These are phyloP conservation scores for Rhaphigaster nebulosa DNA, from an alignment of 2,888 invertebrate species.

Conservation along the genomic window DNA sequence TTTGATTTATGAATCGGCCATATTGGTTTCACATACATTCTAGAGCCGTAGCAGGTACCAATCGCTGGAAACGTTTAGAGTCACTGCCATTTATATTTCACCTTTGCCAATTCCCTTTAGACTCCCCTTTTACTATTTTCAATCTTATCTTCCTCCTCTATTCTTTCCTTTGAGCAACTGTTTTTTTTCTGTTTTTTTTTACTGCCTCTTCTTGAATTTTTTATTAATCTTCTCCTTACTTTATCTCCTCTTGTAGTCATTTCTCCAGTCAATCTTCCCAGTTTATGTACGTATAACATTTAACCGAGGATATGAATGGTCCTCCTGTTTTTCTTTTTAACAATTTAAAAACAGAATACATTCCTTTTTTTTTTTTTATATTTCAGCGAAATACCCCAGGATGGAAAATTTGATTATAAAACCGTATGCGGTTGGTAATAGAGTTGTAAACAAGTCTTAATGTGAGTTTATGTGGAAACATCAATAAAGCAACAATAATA, in stretches of 20 bases:
- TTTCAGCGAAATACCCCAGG: background rate
- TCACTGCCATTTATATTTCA: conserved; percentile 22
- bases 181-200: background rate
- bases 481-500: too few species aligned
- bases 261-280: background rate
- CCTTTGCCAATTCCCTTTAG: conserved; percentile 10
- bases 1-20: background rate
- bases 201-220: conserved; percentile 5
- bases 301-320: background rate
- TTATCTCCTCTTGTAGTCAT: background rate
- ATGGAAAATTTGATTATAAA: background rate
- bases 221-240: conserved; percentile 15
- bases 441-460: background rate
- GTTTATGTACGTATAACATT: conserved; percentile 21
- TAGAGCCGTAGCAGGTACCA: background rate
- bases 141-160: background rate
- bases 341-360: background rate
- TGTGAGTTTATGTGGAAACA: too few species aligned
- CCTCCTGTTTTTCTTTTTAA: background rate
- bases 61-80: background rate
- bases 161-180: background rate
- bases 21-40: background rate
- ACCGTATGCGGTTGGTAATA: background rate
- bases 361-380: background rate
- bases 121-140: background rate